A percentile compares a stretch with the other conserved stretches of the same genome.
phyloP scores from a whole-genome alignment of 1,140 invertebrate species.

The Hyles euphorbiae region DNA sequence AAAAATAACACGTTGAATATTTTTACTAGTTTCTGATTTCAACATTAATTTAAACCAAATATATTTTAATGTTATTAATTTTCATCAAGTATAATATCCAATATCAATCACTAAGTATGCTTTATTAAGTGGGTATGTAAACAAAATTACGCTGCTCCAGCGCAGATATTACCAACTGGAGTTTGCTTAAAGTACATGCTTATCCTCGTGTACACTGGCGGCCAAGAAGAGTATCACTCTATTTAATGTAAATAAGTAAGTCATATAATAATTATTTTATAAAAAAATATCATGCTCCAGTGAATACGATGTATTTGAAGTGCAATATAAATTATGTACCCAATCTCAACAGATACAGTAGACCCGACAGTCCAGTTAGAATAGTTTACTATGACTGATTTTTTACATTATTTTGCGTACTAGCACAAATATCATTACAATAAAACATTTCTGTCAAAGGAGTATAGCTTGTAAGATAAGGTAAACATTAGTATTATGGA shows the following conservation, averaged over 20 bases:
- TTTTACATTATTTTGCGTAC: too few relatives aligned
- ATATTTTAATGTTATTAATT: background rate
- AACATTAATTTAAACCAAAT: too few relatives aligned
- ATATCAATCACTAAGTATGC: slow-evolving; percentile 28
- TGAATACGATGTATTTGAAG: too few relatives aligned
- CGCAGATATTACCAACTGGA: slow-evolving; percentile 34
- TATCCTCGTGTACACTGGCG: slow-evolving; percentile 10
- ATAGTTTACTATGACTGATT: too few relatives aligned
- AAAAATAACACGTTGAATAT: slow-evolving; percentile 1
- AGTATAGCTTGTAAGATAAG: too few relatives aligned
- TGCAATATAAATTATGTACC: too few relatives aligned
- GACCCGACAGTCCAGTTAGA: too few relatives aligned
- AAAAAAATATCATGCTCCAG: background rate
- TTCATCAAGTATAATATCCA: slow-evolving; percentile 7
- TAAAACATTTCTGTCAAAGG: too few relatives aligned
- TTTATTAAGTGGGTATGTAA: slow-evolving; percentile 31
- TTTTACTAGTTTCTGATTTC: too few relatives aligned
- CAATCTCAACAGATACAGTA: too few relatives aligned
- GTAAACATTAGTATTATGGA: too few relatives aligned
- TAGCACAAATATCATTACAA: too few relatives aligned
- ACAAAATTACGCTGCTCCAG: slow-evolving; percentile 32
- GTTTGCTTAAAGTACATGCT: slow-evolving; percentile 15
- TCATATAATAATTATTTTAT: background rate
- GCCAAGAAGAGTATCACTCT: background rate
- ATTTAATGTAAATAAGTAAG: background rate